Conservation (phyloP, 2,113 vertebrate species). For the Clarias magur region DNA sequence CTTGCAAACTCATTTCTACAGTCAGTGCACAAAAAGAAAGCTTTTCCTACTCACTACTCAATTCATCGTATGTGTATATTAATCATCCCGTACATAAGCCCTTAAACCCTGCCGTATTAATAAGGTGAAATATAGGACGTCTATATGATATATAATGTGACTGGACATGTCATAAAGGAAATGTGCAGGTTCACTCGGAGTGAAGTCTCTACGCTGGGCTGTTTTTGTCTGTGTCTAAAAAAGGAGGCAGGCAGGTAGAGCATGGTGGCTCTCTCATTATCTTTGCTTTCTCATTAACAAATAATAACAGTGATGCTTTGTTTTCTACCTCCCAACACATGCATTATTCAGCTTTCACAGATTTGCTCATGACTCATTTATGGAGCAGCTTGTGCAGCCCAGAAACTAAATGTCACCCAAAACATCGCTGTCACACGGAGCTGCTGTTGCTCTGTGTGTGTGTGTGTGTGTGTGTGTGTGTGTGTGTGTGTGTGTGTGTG, state of each 20-base stretch:
- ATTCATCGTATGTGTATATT: neutral
- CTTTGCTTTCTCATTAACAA: slow-evolving; percentile 77
- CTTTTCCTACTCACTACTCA: neutral
- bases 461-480: slow-evolving; percentile 34
- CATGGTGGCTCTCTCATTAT: slow-evolving; percentile 69
- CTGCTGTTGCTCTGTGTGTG: slow-evolving; percentile 39
- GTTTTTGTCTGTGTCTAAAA: neutral
- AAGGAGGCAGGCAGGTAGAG: slow-evolving; percentile 59
- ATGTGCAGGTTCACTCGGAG: neutral
- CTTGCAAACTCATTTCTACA: neutral
- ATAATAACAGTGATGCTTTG: slow-evolving; percentile 76
- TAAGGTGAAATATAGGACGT: neutral
- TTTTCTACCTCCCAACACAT: slow-evolving; percentile 74
- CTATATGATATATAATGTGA: too few species aligned
- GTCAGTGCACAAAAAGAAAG: neutral
- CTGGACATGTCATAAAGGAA: too few species aligned
- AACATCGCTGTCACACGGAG: slow-evolving; percentile 64
- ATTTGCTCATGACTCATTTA: slow-evolving; percentile 79
- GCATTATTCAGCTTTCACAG: slow-evolving; percentile 78
- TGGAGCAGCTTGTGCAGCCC: slow-evolving; percentile 74
- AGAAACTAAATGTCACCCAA: slow-evolving; percentile 73
- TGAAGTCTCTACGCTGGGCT: neutral
- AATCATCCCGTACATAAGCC: neutral
- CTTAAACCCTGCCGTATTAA: neutral
- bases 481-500: slow-evolving; percentile 4